Evolutionary conservation across 2,113 vertebrate genomes (phyloP).

Genomic region (Pollimyrus isidori): DNA sequence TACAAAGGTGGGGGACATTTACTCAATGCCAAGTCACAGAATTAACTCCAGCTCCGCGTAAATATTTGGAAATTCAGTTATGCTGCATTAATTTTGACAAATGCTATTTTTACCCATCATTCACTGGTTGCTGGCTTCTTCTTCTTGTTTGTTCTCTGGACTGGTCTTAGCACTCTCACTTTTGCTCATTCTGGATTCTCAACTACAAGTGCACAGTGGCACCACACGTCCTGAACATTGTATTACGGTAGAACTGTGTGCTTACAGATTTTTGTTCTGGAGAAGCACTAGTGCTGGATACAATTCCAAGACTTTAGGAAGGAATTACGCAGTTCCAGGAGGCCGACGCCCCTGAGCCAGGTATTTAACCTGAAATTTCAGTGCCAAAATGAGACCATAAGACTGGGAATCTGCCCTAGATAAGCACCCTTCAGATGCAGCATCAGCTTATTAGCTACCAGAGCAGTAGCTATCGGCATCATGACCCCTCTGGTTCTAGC

Average conservation of each 20-base stretch:
- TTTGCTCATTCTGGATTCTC: background rate
- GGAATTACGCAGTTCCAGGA: constrained; percentile 9
- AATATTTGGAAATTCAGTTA: background rate
- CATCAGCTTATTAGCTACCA: background rate
- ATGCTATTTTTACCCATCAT: background rate
- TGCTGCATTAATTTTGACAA: background rate
- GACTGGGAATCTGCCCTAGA: constrained; percentile 7
- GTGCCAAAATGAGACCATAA: constrained; percentile 11
- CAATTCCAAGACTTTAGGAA: constrained; percentile 7
- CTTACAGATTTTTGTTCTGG: background rate
- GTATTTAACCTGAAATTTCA: constrained; percentile 28
- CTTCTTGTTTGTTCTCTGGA: background rate
- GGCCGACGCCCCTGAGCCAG: constrained; percentile 10
- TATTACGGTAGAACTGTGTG: background rate
- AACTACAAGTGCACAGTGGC: background rate
- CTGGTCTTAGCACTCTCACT: background rate
- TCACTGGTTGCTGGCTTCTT: background rate
- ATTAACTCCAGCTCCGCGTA: background rate
- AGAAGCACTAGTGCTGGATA: background rate
- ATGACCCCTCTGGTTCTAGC: background rate
- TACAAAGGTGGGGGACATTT: background rate
- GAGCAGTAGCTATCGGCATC: background rate
- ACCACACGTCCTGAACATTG: background rate
- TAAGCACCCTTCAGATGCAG: background rate
- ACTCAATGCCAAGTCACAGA: background rate